Evolutionary conservation across 2,113 vertebrate species (phyloP).

Genomic region (Manacus vitellinus): DNA sequence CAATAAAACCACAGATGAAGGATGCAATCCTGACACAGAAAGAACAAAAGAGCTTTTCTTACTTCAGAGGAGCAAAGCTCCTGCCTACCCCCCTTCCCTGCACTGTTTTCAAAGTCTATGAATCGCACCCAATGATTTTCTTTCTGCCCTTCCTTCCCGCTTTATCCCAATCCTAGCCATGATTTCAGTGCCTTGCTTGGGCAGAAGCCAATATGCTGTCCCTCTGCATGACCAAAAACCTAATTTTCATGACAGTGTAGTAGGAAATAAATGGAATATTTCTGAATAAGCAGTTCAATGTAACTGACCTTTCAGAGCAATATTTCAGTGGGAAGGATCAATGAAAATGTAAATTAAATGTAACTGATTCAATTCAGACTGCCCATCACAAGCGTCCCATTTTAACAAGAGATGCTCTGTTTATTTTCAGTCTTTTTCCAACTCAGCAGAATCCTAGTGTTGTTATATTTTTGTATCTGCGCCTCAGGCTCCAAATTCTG

Average conservation of each 20-base stretch:
- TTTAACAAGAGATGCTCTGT: constrained; percentile 56
- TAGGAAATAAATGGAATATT: constrained; percentile 60
- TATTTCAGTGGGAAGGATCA: constrained; percentile 54
- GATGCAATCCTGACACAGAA: not conserved
- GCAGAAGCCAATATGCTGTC: constrained; percentile 37
- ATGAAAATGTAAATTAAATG: constrained; percentile 51
- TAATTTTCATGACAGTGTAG: constrained; percentile 43
- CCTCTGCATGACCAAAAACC: not conserved
- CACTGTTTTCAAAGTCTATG: constrained; percentile 14
- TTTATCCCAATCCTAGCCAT: not conserved
- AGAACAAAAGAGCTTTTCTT: constrained; percentile 48
- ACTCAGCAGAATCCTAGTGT: not conserved
- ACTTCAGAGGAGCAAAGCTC: not conserved
- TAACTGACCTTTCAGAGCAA: constrained; percentile 27
- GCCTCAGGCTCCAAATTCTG: not conserved
- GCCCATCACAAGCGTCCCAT: not conserved
- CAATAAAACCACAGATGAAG: not conserved
- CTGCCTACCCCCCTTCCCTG: not conserved
- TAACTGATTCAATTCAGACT: constrained; percentile 36
- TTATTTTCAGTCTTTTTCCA: constrained; percentile 29
- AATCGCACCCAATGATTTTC: constrained; percentile 5
- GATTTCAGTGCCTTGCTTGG: constrained; percentile 23
- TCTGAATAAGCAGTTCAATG: constrained; percentile 52
- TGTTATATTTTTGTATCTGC: constrained; percentile 21
- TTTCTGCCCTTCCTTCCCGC: constrained; percentile 39